phyloP scores from a whole-genome alignment of 2,888 invertebrate genomes.

The Campopleginae sp. region DNA sequence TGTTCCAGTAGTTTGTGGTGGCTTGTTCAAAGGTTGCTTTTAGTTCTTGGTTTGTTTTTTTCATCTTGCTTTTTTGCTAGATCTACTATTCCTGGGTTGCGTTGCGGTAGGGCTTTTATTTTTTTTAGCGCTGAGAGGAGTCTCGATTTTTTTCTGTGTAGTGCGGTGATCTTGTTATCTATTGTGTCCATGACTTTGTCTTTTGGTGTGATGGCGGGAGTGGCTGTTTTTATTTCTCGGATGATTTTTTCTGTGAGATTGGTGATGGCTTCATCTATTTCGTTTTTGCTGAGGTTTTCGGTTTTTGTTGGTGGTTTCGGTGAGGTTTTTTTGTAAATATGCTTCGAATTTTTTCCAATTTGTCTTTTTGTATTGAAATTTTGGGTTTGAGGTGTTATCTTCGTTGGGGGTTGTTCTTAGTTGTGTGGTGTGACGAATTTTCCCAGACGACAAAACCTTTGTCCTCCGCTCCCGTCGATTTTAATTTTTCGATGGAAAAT shows the following conservation, averaged over 20 bases:
- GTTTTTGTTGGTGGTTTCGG: background rate
- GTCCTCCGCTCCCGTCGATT: too few relatives aligned
- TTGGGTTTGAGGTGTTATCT: too few relatives aligned
- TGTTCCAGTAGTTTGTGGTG: background rate
- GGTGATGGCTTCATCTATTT: background rate
- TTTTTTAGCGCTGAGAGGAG: background rate
- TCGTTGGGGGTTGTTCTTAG: background rate
- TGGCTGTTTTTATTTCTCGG: too few relatives aligned
- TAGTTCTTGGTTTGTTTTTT: background rate
- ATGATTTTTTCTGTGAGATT: background rate
- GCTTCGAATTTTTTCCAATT: background rate
- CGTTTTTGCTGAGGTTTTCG: background rate
- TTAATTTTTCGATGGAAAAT: too few relatives aligned
- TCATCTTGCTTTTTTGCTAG: background rate
- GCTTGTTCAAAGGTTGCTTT: background rate
- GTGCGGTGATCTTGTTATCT: background rate
- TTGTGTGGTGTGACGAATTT: too few relatives aligned
- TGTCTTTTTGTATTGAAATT: too few relatives aligned
- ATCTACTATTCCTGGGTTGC: background rate
- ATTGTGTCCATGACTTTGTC: background rate
- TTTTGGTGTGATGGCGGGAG: too few relatives aligned
- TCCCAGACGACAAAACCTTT: too few relatives aligned
- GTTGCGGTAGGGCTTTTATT: background rate
- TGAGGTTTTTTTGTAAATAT: background rate
- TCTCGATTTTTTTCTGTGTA: background rate